These are phyloP conservation scores for Myrmecophaga tridactyla DNA, from an alignment of 2,113 vertebrate species.

Conservation along the genomic window DNA sequence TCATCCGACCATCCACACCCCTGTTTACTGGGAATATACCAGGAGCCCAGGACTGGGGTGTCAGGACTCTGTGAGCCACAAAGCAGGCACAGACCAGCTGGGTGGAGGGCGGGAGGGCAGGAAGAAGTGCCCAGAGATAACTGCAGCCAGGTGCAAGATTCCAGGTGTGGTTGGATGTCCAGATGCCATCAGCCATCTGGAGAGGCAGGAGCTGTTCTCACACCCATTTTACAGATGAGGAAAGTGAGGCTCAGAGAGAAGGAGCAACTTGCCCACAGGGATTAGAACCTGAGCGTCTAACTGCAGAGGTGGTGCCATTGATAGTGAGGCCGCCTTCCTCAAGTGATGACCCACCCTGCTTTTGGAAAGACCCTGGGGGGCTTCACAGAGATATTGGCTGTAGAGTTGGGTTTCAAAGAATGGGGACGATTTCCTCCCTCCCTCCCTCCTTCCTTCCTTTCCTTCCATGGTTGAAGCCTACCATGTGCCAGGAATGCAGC, in stretches of 20 bases:
- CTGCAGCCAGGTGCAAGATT: not conserved
- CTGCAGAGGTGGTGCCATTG: not conserved
- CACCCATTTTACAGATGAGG: not conserved
- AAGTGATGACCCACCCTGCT: rapidly evolving
- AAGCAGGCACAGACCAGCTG: not conserved
- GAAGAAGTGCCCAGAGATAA: not conserved
- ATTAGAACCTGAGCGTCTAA: not conserved
- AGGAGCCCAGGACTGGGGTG: not conserved
- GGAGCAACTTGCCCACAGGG: not conserved
- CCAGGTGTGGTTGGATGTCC: no score
- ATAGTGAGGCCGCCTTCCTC: not conserved
- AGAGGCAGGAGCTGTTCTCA: not conserved
- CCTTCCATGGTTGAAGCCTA: not conserved
- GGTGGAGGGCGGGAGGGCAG: not conserved
- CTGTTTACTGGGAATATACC: not conserved
- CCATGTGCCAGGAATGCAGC: rapidly evolving
- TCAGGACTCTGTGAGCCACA: not conserved
- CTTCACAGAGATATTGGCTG: not conserved
- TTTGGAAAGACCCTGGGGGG: not conserved
- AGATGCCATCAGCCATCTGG: rapidly evolving
- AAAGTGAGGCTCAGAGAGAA: not conserved
- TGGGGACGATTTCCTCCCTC: not conserved
- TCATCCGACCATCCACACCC: not conserved
- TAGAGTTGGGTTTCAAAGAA: not conserved
- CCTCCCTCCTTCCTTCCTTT: not conserved